Conservation (phyloP, 1,140 invertebrate species). For the Drosophila takahashii region DNA sequence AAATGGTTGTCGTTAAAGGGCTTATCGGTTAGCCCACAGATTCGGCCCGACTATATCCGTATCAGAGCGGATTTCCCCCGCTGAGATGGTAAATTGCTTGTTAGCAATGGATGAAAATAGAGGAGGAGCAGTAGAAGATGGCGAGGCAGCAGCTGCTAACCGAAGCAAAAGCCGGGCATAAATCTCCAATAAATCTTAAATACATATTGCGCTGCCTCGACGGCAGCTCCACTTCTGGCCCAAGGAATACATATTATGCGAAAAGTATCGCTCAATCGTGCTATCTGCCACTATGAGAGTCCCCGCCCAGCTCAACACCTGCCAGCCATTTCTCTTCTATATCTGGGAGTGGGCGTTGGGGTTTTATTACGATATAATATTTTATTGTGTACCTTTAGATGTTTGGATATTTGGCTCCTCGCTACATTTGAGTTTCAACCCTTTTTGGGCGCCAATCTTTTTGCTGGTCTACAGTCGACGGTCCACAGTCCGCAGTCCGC, state of each 20-base stretch:
- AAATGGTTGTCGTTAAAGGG: conserved; percentile 15
- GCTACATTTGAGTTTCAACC: conserved; percentile 49
- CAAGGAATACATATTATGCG: conserved; percentile 51
- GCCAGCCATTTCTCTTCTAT: conserved; percentile 42
- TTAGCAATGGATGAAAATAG: conserved; percentile 51
- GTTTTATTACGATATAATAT: conserved; percentile 81
- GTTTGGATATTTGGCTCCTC: conserved; percentile 60
- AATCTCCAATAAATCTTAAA: conserved; percentile 75
- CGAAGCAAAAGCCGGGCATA: conserved; percentile 66
- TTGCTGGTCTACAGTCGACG: conserved; percentile 21
- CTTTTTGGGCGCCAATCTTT: conserved; percentile 35
- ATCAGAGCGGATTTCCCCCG: conserved; percentile 19
- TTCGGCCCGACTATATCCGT: conserved; percentile 3
- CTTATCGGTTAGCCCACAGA: conserved; percentile 7
- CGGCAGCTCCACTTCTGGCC: conserved; percentile 28
- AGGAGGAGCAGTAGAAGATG: conserved; percentile 27
- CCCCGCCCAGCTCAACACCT: conserved; percentile 6
- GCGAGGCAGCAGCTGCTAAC: conserved; percentile 28
- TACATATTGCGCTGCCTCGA: conserved; percentile 65
- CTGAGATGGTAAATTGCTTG: conserved; percentile 43
- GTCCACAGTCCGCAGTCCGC: conserved; percentile 7
- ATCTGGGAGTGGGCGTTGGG: conserved; percentile 51
- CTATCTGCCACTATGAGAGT: conserved; percentile 13
- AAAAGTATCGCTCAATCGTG: conserved; percentile 75
- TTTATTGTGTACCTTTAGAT: conserved; percentile 78